Conservation (phyloP, 2,888 invertebrate genomes). For the Eilema caniola region DNA sequence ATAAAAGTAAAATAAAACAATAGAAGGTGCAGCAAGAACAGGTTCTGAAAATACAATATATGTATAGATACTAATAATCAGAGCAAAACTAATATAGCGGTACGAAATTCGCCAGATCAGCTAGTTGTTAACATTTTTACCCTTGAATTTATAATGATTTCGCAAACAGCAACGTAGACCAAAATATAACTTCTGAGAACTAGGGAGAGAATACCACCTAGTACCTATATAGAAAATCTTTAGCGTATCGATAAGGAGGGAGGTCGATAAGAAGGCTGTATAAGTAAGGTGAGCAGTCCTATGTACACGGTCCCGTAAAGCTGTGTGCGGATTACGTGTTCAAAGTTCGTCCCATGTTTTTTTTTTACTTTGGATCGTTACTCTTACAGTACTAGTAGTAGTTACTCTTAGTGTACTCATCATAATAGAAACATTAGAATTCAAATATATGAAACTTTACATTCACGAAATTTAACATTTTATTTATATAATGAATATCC, state of each 20-base stretch:
- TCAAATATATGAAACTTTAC: neutral
- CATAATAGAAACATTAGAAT: neutral
- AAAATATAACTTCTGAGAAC: neutral
- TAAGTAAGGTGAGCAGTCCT: constrained; percentile 10
- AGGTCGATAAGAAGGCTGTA: neutral
- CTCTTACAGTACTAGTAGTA: too few species aligned
- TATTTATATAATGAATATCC: too few species aligned
- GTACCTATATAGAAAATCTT: neutral
- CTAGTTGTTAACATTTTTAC: too few species aligned
- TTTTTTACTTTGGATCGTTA: neutral
- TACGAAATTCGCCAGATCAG: too few species aligned
- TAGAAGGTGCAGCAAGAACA: too few species aligned
- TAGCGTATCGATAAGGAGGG: neutral
- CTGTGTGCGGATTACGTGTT: constrained; percentile 10
- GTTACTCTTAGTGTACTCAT: too few species aligned
- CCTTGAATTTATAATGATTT: too few species aligned
- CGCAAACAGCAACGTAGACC: neutral
- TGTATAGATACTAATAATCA: too few species aligned
- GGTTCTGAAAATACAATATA: too few species aligned
- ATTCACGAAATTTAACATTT: too few species aligned
- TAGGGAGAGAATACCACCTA: neutral
- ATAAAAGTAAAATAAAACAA: too few species aligned
- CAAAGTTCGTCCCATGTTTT: neutral
- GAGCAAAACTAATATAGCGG: too few species aligned
- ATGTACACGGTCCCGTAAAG: neutral